These are phyloP conservation scores for Macaria notata DNA, from an alignment of 2,888 invertebrate species.

Conservation along the genomic window DNA sequence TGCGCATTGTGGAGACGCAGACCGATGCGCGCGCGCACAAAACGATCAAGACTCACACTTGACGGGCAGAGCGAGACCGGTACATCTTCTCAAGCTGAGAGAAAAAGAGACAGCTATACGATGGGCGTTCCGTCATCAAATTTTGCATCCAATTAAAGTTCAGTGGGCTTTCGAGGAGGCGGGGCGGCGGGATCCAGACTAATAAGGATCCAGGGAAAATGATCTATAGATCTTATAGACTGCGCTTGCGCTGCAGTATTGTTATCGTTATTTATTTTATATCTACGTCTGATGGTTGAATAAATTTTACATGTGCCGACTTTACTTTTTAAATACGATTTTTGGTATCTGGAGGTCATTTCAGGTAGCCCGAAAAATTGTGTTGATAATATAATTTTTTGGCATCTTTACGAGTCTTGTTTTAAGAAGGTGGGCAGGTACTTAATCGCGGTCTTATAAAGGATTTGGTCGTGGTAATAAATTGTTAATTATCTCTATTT, in stretches of 20 bases:
- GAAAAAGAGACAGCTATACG: constrained; percentile 46
- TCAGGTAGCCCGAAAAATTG: constrained; percentile 28
- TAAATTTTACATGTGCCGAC: constrained; percentile 59
- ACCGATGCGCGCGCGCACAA: constrained; percentile 63
- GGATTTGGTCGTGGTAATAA: constrained; percentile 13
- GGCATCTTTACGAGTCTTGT: constrained; percentile 10
- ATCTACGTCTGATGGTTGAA: constrained; percentile 72
- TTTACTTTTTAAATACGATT: constrained; percentile 45
- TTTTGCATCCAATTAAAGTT: constrained; percentile 78
- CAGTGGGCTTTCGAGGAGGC: constrained; percentile 77
- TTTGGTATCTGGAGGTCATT: constrained; percentile 44
- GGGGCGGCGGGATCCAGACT: constrained; percentile 69
- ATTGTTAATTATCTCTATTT: constrained; percentile 3
- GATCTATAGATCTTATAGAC: constrained; percentile 73
- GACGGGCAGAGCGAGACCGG: constrained; percentile 47
- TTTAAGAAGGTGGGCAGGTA: not conserved
- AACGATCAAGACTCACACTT: constrained; percentile 60
- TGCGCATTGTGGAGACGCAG: constrained; percentile 65
- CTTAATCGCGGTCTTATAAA: constrained; percentile 5
- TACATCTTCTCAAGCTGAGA: constrained; percentile 8
- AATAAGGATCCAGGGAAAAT: constrained; percentile 78
- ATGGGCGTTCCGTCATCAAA: constrained; percentile 71
- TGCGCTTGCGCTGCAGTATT: constrained; percentile 66
- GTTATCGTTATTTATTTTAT: constrained; percentile 76
- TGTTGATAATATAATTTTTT: constrained; percentile 18